Evolutionary conservation across 2,113 vertebrate species (phyloP), one percentile per base, ranked within the genome.

Genomic region (Solea solea): DNA sequence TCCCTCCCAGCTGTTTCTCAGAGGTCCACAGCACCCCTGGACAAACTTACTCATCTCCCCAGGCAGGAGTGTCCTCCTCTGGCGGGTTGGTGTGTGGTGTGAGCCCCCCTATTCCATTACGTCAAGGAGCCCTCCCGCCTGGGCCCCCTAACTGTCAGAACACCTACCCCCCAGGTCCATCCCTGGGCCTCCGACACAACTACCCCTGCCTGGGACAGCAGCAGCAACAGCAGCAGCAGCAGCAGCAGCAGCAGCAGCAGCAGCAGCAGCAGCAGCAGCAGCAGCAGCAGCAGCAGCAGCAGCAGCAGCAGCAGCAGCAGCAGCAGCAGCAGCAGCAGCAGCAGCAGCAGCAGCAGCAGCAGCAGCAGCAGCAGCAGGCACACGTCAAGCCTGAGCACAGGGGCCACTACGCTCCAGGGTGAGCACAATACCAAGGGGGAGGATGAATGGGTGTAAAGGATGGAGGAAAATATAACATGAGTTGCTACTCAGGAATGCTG

Each of bases 311-410:
- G 13, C 95, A 88, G 76, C 91, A 90, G 83, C 95, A 88, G 76
- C 91, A 90, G 83, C 95, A 88, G 76, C 91, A 90, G 83, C 95
- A 88, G 76, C 91, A 90, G 83, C 95, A 88, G 76, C 91, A 90
- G 83, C 95, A 88, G 76, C 91, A 90, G 83, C 95, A 88, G 76
- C 91, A 90, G 83, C 95, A 88, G 76, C 91, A 90, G 83, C 95
- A 88, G 76, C 91, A 90, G 83, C 95, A 88, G 14, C 87, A 89
- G 13, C 95, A 88, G 76, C 91, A 90, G 83, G 79, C 94, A 67
- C 95, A 96, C 82, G 91, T 97, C 95, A 99, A 98, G 86, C 93
- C 95, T 1, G 97, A 99, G 76, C 95, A 96, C 88, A 95, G 96
- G 83, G 95, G 95, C 69, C 94, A 96, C 88, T 99, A 98, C 84